Base-by-base conservation (phyloP, 2,888 invertebrate genomes). In the Cotesia congregata region DNA sequence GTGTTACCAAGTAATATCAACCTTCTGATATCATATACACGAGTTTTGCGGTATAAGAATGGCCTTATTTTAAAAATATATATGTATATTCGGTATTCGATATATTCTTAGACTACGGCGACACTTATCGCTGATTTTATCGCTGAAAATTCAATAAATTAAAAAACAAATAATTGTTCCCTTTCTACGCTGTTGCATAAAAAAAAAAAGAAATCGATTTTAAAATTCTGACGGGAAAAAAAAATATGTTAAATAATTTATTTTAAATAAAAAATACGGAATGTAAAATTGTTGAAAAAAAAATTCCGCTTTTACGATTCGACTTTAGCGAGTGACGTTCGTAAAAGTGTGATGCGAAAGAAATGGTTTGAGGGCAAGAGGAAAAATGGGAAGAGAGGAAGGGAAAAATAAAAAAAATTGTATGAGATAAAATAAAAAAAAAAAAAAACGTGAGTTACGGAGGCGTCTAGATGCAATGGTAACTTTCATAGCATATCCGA, bases 1-100 rank as follows among this genome's bases (percentile, higher is more conserved):
- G 89, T 89, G 89, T 86, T 88, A 86, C 83, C 87, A 82, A 87
- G 89, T 88, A 89, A 89, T 89, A 89, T 88, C 88, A 87, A 84
- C 86, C 85, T 84, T 85, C 87, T 87, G 88, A 88, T 88, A 88
- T 83, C 85, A 50, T 50, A 83, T 86, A 87, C 83, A 85, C 86
- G 84, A 70, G 83, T 82, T 82, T 82, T 30, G 65, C 65, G 12
- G 20, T 80, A 83, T 81, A 86, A 87, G 86, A 85, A 85, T 85
- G 85, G 85, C 85, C 80, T 69, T 50, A 50, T 50, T 50, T 50
- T 50, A 50, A 50, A 50, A 12, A 50, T 50, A 50, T 50, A 50
- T 50, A 50, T 50, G 4, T 50, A 9, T 50, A 50, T 50, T 50
- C 12, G 50, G 50, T 50, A 50, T 50, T 50, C 50, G 50, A 50